Evolutionary conservation across 2,797 vertebrate genomes (phyloP).

Genomic region (Squalus acanthias): DNA sequence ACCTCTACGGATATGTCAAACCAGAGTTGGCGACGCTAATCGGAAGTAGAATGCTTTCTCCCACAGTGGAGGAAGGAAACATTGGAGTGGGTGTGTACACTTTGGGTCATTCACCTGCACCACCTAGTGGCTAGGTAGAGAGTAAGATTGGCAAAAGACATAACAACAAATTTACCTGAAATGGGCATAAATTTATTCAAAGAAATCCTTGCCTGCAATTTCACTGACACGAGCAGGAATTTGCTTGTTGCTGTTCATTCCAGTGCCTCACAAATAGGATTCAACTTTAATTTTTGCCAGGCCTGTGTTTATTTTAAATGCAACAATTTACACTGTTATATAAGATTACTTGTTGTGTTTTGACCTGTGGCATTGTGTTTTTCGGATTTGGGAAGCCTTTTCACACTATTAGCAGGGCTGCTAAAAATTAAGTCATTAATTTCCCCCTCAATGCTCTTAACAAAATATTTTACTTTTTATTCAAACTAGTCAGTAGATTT

Average conservation of each 20-base stretch:
- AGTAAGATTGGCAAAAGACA: background rate
- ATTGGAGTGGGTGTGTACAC: background rate
- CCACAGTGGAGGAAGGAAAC: background rate
- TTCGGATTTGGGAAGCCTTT: background rate
- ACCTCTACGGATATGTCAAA: background rate
- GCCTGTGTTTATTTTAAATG: background rate
- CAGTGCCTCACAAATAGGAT: background rate
- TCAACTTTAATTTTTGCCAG: background rate
- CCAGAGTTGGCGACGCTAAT: background rate
- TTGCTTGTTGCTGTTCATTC: background rate
- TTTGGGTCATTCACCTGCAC: background rate
- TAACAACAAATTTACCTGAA: background rate
- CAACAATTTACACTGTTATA: background rate
- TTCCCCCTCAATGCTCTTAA: background rate
- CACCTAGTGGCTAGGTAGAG: background rate
- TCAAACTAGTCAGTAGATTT: background rate
- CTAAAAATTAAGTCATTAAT: background rate
- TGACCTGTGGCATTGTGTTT: background rate
- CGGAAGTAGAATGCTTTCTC: background rate
- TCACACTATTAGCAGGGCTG: background rate
- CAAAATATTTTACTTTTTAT: background rate
- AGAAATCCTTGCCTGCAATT: no score
- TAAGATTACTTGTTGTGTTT: background rate
- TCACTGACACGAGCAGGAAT: background rate
- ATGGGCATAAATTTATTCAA: no score